Conservation (phyloP, 2,797 vertebrate genomes). For the Margarornis squamiger region DNA sequence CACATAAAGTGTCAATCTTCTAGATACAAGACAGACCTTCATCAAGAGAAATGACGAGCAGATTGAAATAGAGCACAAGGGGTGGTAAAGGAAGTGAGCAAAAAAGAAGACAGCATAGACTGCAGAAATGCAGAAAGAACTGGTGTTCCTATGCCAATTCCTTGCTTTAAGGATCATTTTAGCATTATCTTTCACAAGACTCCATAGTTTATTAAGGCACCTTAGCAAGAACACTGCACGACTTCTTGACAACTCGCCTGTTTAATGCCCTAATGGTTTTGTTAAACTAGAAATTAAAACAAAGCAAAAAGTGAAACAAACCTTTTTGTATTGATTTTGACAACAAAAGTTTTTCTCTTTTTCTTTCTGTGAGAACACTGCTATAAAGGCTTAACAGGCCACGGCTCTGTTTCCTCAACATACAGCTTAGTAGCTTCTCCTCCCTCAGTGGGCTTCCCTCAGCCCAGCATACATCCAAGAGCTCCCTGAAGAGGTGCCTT, state of each 20-base stretch:
- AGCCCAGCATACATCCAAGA: constrained; percentile 80
- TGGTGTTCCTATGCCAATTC: background rate
- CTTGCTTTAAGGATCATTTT: background rate
- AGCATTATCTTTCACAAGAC: background rate
- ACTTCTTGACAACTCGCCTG: background rate
- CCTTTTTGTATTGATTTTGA: constrained; percentile 76
- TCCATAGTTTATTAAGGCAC: background rate
- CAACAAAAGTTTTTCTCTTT: constrained; percentile 78
- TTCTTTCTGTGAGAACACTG: constrained; percentile 75
- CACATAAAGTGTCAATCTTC: background rate
- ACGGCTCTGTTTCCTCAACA: constrained; percentile 81
- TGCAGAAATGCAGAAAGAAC: background rate
- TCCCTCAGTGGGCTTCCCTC: constrained; percentile 78
- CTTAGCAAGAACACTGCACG: background rate
- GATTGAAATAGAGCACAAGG: background rate
- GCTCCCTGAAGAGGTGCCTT: constrained; percentile 82
- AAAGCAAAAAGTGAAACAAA: constrained; percentile 55
- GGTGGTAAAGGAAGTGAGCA: background rate
- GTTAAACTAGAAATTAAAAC: background rate
- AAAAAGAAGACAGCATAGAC: background rate
- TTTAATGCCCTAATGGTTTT: background rate
- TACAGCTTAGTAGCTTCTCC: constrained; percentile 83
- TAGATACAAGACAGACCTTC: background rate
- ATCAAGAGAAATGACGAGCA: background rate
- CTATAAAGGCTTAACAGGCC: constrained; percentile 81